Evolutionary conservation across 2,888 invertebrate species (phyloP).

Genomic region (Eupithecia inturbata): DNA sequence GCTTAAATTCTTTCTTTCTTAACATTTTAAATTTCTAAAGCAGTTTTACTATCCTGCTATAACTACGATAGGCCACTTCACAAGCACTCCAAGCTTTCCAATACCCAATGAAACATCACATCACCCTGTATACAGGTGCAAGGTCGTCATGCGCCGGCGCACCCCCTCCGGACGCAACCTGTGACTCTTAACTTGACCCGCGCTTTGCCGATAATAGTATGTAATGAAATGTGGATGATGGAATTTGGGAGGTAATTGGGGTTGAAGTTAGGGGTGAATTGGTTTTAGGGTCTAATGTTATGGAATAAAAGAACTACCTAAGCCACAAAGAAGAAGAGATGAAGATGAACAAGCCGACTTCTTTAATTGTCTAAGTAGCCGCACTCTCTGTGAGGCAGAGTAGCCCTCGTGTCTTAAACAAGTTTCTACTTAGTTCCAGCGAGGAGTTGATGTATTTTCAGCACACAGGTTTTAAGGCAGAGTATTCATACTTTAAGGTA

Average conservation of each 20-base stretch:
- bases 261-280: neutral
- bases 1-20: no score
- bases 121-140: conserved; percentile 47
- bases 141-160: conserved; percentile 59
- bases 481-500: no score
- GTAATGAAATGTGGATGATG: conserved; percentile 7
- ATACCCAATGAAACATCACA: neutral
- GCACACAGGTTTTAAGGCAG: no score
- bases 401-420: no score
- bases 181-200: conserved; percentile 47
- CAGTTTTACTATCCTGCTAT: no score
- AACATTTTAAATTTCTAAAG: no score
- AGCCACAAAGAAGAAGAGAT: neutral
- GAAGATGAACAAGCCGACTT: no score
- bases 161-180: conserved; percentile 50
- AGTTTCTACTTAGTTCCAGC: no score
- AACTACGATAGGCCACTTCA: neutral
- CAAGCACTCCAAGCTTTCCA: neutral
- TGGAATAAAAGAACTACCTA: neutral
- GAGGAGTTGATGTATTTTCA: no score
- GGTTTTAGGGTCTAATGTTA: neutral
- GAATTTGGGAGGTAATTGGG: neutral
- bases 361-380: no score
- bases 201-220: conserved; percentile 14
- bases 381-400: no score